These are phyloP conservation scores for Salvelinus alpinus DNA, from an alignment of 2,113 vertebrate species.

Conservation along the genomic window DNA sequence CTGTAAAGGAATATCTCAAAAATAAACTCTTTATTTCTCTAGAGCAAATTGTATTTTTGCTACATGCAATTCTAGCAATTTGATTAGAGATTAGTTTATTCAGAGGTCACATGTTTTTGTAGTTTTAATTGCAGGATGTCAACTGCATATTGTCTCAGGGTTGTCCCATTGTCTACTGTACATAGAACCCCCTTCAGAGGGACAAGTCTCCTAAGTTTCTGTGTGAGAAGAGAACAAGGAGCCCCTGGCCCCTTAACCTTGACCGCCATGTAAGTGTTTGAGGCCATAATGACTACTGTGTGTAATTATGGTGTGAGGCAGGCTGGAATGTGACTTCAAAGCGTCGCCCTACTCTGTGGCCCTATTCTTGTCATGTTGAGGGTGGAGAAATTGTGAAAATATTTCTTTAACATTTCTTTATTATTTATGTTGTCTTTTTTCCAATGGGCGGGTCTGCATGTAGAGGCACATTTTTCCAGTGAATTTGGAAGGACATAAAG, in stretches of 20 bases:
- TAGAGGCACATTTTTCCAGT: no score
- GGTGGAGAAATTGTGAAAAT: conserved; percentile 4
- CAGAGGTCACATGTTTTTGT: no score
- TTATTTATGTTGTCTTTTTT: no score
- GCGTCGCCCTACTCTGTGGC: neutral
- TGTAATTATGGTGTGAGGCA: conserved; percentile 25
- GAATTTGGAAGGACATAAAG: no score
- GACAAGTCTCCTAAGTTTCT: conserved; percentile 13
- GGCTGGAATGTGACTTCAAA: conserved; percentile 36
- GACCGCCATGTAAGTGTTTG: conserved; percentile 24
- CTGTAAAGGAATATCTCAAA: no score
- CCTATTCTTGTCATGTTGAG: conserved; percentile 2
- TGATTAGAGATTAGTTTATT: no score
- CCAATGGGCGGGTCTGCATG: no score
- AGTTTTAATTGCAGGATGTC: neutral
- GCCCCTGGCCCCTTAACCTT: conserved; percentile 14
- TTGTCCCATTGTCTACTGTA: neutral
- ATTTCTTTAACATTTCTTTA: neutral
- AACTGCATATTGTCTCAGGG: neutral
- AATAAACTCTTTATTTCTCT: no score
- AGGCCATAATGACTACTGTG: conserved; percentile 26
- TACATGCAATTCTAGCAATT: no score
- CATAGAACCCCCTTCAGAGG: neutral
- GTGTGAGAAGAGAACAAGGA: conserved; percentile 11
- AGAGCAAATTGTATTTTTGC: no score